phyloP scores from a whole-genome alignment of 2,113 vertebrate species.

The Bufo gargarizans region DNA sequence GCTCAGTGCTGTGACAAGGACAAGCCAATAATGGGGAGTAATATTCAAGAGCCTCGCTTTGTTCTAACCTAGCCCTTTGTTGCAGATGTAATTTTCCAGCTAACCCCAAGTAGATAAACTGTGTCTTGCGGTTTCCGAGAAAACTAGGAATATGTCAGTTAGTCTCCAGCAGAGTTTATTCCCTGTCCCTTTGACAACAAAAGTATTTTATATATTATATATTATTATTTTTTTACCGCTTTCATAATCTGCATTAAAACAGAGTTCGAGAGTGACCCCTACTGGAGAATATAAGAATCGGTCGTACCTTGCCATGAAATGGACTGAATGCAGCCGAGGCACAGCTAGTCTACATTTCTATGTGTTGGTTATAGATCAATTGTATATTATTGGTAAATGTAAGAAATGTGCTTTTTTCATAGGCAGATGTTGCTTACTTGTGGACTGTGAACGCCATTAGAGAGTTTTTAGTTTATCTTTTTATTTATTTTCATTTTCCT shows the following conservation, averaged over 20 bases:
- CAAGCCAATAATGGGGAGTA: background rate
- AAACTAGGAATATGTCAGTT: conserved; percentile 42
- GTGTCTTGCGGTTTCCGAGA: conserved; percentile 48
- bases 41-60: background rate
- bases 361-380: background rate
- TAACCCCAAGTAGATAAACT: conserved; percentile 48
- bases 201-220: background rate
- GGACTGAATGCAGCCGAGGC: too few species aligned
- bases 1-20: background rate
- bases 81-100: conserved; percentile 44
- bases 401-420: background rate
- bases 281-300: conserved; percentile 14
- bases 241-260: conserved; percentile 37
- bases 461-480: background rate
- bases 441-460: background rate
- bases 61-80: conserved; percentile 1
- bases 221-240: conserved; percentile 30
- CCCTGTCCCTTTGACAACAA: conserved; percentile 27
- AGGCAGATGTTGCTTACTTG: background rate
- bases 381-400: background rate
- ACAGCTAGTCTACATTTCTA: background rate
- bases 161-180: conserved; percentile 41
- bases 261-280: conserved; percentile 47
- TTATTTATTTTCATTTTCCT: background rate
- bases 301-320: too few species aligned